Evolutionary conservation across 2,113 vertebrate species (phyloP).

Genomic region (Scolopax mira): DNA sequence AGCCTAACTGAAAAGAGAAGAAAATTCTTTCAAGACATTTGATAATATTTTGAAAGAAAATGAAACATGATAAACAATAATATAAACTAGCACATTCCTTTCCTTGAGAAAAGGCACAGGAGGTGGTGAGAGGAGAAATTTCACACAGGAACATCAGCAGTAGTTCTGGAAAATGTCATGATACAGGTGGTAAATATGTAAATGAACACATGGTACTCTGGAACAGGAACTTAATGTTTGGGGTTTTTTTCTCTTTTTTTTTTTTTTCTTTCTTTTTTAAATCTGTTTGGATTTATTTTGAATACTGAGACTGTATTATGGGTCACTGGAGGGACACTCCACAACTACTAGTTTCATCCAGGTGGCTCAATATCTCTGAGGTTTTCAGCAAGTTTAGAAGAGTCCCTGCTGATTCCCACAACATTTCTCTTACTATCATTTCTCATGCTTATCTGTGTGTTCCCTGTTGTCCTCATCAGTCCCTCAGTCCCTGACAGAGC

Average conservation of each 20-base stretch:
- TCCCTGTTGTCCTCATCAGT: neutral
- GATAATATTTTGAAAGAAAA: neutral
- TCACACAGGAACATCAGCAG: neutral
- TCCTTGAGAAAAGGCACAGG: neutral
- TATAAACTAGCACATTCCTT: neutral
- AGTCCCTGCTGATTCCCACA: neutral
- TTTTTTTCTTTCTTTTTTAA: neutral
- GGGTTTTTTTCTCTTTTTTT: neutral
- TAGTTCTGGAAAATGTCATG: neutral
- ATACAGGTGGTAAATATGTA: neutral
- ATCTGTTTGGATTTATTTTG: neutral
- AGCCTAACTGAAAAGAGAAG: neutral
- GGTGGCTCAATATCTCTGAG: neutral
- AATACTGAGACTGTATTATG: neutral
- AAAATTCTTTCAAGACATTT: neutral
- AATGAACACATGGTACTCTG: neutral
- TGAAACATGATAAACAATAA: neutral
- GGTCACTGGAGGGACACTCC: neutral
- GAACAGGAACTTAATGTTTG: neutral
- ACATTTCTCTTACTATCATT: neutral
- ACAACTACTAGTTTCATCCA: neutral
- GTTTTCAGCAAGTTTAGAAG: neutral
- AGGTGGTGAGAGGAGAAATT: neutral
- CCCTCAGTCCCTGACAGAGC: neutral
- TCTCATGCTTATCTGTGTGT: neutral